phyloP scores from a whole-genome alignment of 2,113 vertebrate species.

The Takifugu bimaculatus region DNA sequence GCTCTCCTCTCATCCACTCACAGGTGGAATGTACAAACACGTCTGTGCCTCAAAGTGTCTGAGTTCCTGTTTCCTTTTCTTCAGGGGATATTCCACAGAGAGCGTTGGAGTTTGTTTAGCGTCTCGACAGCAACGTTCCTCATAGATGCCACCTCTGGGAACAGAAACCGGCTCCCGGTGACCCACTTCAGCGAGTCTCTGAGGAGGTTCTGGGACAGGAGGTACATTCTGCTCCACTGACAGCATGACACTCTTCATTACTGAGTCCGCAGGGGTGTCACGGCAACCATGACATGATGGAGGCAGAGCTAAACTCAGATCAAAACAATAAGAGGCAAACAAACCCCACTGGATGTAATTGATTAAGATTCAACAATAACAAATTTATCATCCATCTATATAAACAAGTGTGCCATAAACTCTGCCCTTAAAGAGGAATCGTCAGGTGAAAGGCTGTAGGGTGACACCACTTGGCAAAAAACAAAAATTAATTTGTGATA shows the following conservation, averaged over 20 bases:
- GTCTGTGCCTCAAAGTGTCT: slow-evolving; percentile 26
- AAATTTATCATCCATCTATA: no score
- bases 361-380: no score
- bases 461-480: no score
- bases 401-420: no score
- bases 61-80: background rate
- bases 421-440: no score
- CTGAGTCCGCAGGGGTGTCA: slow-evolving; percentile 15
- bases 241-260: slow-evolving; percentile 6
- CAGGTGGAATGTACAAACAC: slow-evolving; percentile 41
- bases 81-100: slow-evolving; percentile 11
- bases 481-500: no score
- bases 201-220: slow-evolving; percentile 42
- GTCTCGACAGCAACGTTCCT: slow-evolving; percentile 41
- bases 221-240: slow-evolving; percentile 58
- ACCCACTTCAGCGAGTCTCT: slow-evolving; percentile 27
- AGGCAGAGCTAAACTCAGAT: background rate
- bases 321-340: no score
- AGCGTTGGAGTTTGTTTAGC: slow-evolving; percentile 6
- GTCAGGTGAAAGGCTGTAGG: no score
- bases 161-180: background rate
- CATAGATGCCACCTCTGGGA: slow-evolving; percentile 5
- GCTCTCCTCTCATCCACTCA: slow-evolving; percentile 14
- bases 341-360: no score
- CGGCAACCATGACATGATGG: slow-evolving; percentile 1